Conservation (phyloP, 2,888 invertebrate genomes). For the Desoria tigrina region DNA sequence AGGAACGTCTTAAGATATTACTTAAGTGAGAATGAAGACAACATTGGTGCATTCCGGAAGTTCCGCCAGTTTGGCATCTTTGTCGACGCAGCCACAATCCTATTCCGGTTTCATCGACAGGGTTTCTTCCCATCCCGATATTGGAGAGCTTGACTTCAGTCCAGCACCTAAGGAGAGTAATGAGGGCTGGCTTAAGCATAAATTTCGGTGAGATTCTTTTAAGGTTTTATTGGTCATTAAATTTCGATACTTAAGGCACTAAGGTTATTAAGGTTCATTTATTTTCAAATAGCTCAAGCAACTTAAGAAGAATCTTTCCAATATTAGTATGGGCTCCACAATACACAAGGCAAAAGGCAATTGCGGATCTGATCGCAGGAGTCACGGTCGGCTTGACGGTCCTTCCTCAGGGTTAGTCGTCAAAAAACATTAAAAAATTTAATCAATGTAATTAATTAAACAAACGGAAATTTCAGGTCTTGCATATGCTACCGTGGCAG, state of each 20-base stretch:
- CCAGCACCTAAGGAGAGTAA: conserved; percentile 9
- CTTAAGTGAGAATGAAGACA: conserved; percentile 43
- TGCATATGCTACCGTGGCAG: conserved; percentile 88
- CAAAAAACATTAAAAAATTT: too few species aligned
- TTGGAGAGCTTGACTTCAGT: conserved; percentile 23
- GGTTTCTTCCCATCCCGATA: conserved; percentile 28
- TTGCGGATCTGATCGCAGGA: conserved; percentile 44
- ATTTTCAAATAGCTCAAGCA: conserved; percentile 26
- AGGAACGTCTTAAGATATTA: too few species aligned
- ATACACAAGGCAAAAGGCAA: conserved; percentile 35
- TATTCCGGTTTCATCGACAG: conserved; percentile 2
- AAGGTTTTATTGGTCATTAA: neutral
- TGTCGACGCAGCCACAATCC: conserved; percentile 14
- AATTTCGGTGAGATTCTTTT: conserved; percentile 28
- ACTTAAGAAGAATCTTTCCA: conserved; percentile 41
- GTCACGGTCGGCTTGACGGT: conserved; percentile 44
- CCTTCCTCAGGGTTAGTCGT: conserved; percentile 59
- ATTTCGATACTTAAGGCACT: too few species aligned
- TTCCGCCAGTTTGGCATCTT: conserved; percentile 33
- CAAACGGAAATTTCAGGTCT: conserved; percentile 65
- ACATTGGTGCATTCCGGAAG: conserved; percentile 46
- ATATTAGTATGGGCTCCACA: conserved; percentile 45
- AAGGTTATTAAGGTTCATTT: too few species aligned
- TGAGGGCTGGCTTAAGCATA: conserved; percentile 25
- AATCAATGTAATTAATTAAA: conserved; percentile 88